Evolutionary conservation across 1,140 invertebrate genomes (phyloP), one percentile per base, ranked within the genome.

Genomic region (Amyelois transitella): DNA sequence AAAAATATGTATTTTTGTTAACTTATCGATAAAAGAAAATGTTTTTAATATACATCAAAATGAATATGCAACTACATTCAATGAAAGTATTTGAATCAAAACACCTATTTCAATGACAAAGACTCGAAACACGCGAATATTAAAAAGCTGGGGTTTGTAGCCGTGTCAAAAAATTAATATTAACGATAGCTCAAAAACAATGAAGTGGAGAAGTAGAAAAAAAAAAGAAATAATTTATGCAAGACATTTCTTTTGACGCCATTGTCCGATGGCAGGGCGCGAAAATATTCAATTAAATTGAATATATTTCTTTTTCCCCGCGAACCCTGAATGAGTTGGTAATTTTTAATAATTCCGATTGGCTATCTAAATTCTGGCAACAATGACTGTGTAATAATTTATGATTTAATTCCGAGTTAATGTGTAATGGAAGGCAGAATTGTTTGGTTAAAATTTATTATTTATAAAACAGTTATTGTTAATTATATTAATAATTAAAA

Each of bases 141-240:
- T 62, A 62, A 66, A 62, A 44, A 43, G 18, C 43, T 18, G n/a
- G 28, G 57, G 64, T 60, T 65, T 66, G 64, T 60, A 53, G 59
- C 53, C 55, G 60, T 47, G 56, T 48, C 51, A 43, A 62, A 66
- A 66, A 62, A 66, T 66, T 66, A 66, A 66, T 66, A 66, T 66
- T 66, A 66, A 66, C 60, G 60, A 62, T 62, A 66, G 60, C 60
- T 57, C 28, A 53, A 48, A 47, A 54, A 61, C 60, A 62, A 66
- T 66, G 64, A 66, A 62, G 58, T 62, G 64, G 49, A 58, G 48
- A 49, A n/a, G n/a, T n/a, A 19, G 14, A 20, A 51, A 53, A 59
- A 60, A 66, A 66, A 60, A 56, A 21, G 51, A 55, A 53, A 56
- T 58, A 60, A 65, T 66, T 66, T 62, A 66, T 66, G 52, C 64